Evolutionary conservation across 2,797 vertebrate species (phyloP).

Genomic region (Aldrovandia affinis): DNA sequence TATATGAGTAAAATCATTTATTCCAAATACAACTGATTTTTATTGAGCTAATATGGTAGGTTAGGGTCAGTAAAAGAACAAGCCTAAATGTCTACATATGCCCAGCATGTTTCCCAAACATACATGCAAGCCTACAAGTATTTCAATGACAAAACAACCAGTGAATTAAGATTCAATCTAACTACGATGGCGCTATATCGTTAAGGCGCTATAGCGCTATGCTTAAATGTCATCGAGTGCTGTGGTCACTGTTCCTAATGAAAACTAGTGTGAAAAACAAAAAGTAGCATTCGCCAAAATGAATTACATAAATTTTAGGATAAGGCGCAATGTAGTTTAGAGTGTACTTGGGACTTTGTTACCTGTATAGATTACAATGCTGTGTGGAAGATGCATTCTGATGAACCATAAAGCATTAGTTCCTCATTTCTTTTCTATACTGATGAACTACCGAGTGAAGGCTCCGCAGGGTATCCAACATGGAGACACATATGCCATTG

Average conservation of each 20-base stretch:
- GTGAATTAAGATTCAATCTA: conserved; percentile 1
- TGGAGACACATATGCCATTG: conserved; percentile 60
- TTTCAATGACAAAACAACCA: neutral
- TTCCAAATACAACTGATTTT: conserved; percentile 16
- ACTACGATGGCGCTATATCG: neutral
- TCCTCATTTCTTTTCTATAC: conserved; percentile 40
- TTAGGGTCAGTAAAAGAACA: neutral
- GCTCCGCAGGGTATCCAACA: conserved; percentile 54
- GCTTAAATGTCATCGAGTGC: neutral
- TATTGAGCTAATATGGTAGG: neutral
- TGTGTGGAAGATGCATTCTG: neutral
- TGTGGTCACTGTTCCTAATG: neutral
- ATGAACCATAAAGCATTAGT: neutral
- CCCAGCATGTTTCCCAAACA: conserved; percentile 24
- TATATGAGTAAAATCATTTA: neutral
- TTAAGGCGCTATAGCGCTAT: too few species aligned
- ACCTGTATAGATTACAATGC: conserved; percentile 4
- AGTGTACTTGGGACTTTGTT: conserved; percentile 2
- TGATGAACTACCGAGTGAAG: conserved; percentile 53
- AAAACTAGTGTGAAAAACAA: neutral
- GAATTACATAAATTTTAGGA: neutral
- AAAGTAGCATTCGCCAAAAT: neutral
- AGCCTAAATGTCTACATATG: conserved; percentile 11
- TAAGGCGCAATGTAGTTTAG: neutral
- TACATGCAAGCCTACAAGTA: conserved; percentile 12